Evolutionary conservation across 2,797 vertebrate species (phyloP), one percentile per base, ranked within the genome.

Genomic region (Gymnopithys bicolor): DNA sequence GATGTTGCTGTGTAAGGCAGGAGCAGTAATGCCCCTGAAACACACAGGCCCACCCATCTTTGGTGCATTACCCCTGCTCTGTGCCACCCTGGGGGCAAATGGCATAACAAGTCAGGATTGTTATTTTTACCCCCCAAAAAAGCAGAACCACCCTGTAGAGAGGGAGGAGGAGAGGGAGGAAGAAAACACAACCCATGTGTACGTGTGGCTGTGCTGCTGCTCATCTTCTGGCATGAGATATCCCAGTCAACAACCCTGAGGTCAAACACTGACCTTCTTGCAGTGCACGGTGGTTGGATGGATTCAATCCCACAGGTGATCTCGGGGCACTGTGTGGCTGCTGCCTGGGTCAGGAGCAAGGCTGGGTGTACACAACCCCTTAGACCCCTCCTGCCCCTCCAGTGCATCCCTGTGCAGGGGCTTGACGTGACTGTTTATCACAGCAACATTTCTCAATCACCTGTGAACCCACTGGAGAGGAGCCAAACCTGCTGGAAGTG

Each of bases 321-420:
- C 10, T 0, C 0, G 0, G 60, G 49, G 45, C 51, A 28, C 43
- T 0, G 5, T 5, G 33, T 17, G 2, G 63, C 0, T 62, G 56
- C 39, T 80, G 88, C 8, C 71, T 53, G 73, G 73, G 56, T 73
- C 46, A 52, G 80, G 67, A 64, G 78, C 58, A 59, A 79, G 52
- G 56, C 22, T 30, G 67, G 49, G 53, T 59, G 71, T 32, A 78
- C 53, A 28, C 13, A 95, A 90, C 77, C 63, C 35, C 68, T 77
- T 28, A n/a, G 74, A 9, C 75, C 41, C 21, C 7, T 56, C 49
- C 71, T 74, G 60, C 60, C 64, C 80, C 68, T 58, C 11, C 13
- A 1, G 45, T 5, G 6, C 62, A 13, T 33, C 48, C 5, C 56
- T 48, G 27, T 11, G n/a, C 1, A 27, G 33, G 37, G 60, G 6